phyloP scores from a whole-genome alignment of 2,797 vertebrate species.

The Crax fasciolata region DNA sequence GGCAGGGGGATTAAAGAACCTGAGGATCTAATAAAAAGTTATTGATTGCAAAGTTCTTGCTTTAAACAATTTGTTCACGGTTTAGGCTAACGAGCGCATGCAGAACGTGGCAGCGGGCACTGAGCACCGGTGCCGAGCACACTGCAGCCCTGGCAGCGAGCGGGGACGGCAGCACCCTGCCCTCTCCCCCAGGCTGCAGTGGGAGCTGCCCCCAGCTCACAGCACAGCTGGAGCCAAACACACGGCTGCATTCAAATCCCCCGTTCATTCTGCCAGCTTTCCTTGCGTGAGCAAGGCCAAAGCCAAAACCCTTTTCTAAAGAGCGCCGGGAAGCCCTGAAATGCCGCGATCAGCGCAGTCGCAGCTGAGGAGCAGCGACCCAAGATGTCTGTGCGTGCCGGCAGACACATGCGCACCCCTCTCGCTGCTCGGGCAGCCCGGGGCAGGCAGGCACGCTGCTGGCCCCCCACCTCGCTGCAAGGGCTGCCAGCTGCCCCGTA shows the following conservation, averaged over 20 bases:
- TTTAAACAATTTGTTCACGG: slow-evolving; percentile 14
- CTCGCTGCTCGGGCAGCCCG: not conserved
- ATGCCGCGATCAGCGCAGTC: fast-evolving
- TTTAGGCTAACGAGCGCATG: not conserved
- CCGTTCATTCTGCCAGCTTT: not conserved
- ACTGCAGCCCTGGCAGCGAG: not conserved
- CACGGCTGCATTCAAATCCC: not conserved
- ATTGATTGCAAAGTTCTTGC: slow-evolving; percentile 24
- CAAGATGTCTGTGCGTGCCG: fast-evolving
- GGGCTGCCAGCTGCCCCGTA: slow-evolving; percentile 33
- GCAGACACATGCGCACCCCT: not conserved
- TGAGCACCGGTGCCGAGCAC: not conserved
- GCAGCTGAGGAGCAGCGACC: not conserved
- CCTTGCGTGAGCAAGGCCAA: not conserved
- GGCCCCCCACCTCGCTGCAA: not conserved
- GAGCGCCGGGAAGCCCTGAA: not conserved
- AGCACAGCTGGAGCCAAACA: not conserved
- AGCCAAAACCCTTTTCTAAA: not conserved
- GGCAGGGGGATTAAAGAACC: slow-evolving; percentile 41
- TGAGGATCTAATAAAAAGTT: slow-evolving; percentile 33
- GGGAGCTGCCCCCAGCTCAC: not conserved
- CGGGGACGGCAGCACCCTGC: not conserved
- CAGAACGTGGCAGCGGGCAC: not conserved
- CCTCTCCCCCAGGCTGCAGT: not conserved
- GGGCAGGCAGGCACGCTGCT: not conserved